These are phyloP conservation scores for Beroe forskalii DNA, from an alignment of 37 sponge, comb jelly and placozoan genomes.

Conservation along the genomic window DNA sequence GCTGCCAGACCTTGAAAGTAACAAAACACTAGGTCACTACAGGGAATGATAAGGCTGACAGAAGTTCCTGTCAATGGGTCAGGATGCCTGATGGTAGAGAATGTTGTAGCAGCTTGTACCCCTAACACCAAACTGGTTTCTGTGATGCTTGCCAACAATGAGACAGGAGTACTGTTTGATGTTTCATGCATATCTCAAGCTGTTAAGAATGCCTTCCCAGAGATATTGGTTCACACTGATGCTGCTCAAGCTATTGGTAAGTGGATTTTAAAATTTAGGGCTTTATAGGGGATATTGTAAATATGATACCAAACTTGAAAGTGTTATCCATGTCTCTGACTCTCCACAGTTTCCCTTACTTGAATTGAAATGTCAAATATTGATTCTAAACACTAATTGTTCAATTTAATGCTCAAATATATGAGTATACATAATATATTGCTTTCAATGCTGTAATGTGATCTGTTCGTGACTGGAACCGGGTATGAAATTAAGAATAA, in stretches of 20 bases:
- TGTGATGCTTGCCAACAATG: conserved; percentile 91
- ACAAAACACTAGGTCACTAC: conserved; percentile 7
- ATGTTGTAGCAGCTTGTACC: conserved; percentile 67
- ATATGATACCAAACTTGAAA: too few relatives aligned
- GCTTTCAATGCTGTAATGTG: too few relatives aligned
- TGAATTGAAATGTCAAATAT: too few relatives aligned
- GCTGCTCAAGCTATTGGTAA: conserved; percentile 68
- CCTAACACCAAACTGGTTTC: conserved; percentile 75
- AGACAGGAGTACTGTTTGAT: conserved; percentile 80
- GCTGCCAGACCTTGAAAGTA: not conserved
- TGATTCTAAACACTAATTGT: too few relatives aligned
- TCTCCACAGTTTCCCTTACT: too few relatives aligned
- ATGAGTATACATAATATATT: too few relatives aligned
- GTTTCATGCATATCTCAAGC: not conserved
- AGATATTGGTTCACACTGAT: conserved; percentile 65
- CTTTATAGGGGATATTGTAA: too few relatives aligned
- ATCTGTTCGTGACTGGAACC: too few relatives aligned
- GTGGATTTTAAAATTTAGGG: not conserved
- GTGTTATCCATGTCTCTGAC: too few relatives aligned
- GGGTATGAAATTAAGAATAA: too few relatives aligned
- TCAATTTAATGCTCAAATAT: too few relatives aligned
- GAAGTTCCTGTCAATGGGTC: not conserved
- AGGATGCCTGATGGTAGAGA: conserved; percentile 67
- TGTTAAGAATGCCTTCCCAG: conserved; percentile 2
- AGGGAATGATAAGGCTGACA: conserved; percentile 49